phyloP scores from a whole-genome alignment of 2,113 vertebrate genomes.

The Podilymbus podiceps region DNA sequence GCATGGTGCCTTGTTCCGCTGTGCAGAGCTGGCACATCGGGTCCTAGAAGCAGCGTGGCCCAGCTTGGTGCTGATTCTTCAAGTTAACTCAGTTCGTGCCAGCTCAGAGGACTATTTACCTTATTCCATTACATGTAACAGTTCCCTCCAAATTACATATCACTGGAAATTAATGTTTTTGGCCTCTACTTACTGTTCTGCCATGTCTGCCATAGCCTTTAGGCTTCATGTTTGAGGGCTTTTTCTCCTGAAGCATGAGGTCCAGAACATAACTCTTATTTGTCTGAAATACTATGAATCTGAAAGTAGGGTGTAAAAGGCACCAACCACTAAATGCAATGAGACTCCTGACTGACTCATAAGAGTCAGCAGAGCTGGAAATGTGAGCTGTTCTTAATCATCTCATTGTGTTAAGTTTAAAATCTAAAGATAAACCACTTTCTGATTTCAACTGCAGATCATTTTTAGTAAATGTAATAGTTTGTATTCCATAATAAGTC shows the following conservation, averaged over 20 bases:
- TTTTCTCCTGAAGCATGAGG: not conserved
- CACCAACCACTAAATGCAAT: not conserved
- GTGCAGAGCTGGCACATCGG: accelerated
- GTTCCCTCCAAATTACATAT: not conserved
- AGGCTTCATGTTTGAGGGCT: not conserved
- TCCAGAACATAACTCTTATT: not conserved
- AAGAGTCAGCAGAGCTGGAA: not conserved
- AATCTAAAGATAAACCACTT: not conserved
- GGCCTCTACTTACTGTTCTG: not conserved
- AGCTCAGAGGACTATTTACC: not conserved
- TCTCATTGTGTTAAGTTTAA: not conserved
- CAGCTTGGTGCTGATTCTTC: accelerated
- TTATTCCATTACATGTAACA: not conserved
- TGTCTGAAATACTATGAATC: not conserved
- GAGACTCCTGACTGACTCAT: not conserved
- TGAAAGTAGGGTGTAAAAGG: not conserved
- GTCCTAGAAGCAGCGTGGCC: not conserved
- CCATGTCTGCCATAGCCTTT: not conserved
- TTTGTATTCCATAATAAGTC: not conserved
- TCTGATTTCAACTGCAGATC: not conserved
- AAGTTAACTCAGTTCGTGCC: not conserved
- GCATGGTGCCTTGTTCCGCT: accelerated
- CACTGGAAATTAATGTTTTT: not conserved
- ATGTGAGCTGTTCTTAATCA: not conserved
- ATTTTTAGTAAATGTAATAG: not conserved